Percentiles rank a stretch among this genome's conserved stretches.
These are phyloP conservation scores for Karalla daura DNA, from an alignment of 2,797 vertebrate genomes.

Conservation along the genomic window DNA sequence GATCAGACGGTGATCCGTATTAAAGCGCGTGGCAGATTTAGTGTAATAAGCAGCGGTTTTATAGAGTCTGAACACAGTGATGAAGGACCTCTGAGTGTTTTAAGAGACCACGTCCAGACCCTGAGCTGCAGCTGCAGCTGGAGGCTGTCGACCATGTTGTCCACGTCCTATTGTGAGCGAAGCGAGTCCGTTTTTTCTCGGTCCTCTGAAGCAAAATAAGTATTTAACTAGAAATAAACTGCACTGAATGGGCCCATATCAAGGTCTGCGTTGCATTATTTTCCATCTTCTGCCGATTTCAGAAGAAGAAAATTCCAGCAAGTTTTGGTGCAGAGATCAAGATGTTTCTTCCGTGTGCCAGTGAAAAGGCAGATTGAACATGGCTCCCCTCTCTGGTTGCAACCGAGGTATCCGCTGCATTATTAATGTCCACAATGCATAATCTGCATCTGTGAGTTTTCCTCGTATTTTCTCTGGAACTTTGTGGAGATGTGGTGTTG, in stretches of 20 bases:
- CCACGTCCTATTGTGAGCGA: constrained; percentile 1
- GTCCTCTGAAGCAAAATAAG: too few species aligned
- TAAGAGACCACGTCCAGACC: constrained; percentile 62
- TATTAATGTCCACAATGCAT: constrained; percentile 44
- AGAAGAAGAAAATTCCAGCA: background rate
- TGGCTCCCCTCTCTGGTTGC: constrained; percentile 17
- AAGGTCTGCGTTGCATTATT: too few species aligned
- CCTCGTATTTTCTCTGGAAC: constrained; percentile 11
- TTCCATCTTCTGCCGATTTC: background rate
- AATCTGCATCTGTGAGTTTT: constrained; percentile 25
- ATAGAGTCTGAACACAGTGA: constrained; percentile 65
- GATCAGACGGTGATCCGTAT: constrained; percentile 61
- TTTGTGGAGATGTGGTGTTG: background rate
- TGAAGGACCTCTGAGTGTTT: constrained; percentile 60
- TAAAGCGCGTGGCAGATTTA: constrained; percentile 70
- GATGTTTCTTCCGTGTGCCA: constrained; percentile 6
- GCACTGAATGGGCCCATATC: too few species aligned
- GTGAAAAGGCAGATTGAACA: background rate
- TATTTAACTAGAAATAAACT: too few species aligned
- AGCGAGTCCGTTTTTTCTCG: too few species aligned
- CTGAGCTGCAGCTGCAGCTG: constrained; percentile 41
- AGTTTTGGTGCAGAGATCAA: background rate
- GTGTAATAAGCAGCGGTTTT: constrained; percentile 73
- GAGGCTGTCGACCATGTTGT: constrained; percentile 22
- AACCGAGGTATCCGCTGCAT: constrained; percentile 33